Evolutionary conservation across 2,888 invertebrate genomes (phyloP), one percentile per base, ranked within the genome.

Genomic region (Aleiodes testaceus): DNA sequence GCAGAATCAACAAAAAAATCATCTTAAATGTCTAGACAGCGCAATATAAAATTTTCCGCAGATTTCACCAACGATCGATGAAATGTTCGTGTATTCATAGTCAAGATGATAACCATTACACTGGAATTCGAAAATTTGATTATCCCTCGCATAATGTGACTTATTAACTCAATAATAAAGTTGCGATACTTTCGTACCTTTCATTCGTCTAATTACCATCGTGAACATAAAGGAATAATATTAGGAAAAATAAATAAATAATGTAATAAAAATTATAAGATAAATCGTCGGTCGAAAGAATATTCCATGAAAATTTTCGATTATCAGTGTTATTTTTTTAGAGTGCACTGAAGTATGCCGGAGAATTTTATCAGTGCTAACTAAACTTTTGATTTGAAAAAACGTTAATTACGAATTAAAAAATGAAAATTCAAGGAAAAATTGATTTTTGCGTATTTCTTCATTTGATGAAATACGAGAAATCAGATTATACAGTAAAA

Each of bases 221-320:
- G 36, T 36, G 36, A 36, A 36, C 7, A 9, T 36, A 11, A 9
- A 36, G 36, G 36, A 20, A 52, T 20, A 52, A 52, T 1, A 52
- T 22, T 20, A 12, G 55, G 12, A n/a, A 30, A 55, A 55, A 26
- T 12, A 30, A 55, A 26, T 26, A 14, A 53, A 14, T 53, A 16
- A 36, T 36, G 36, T 36, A 11, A 36, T 9, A 11, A 11, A 36
- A 36, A 36, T 9, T 36, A 26, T 36, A 36, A 36, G 14, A 6
- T 53, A 22, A 22, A 20, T 53, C 4, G 53, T 53, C 59, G 59
- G 59, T 59, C 59, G 59, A 59, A 59, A 59, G 42, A 42, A 59
- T 42, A 59, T 53, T 55, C n/a, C 55, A 30, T 26, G 30, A 55
- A 30, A 55, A 16, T 59, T 49, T 49, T 59, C 42, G 30, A 55